Evolutionary conservation across 2,797 vertebrate species (phyloP).

Genomic region (Thunnus albacares): DNA sequence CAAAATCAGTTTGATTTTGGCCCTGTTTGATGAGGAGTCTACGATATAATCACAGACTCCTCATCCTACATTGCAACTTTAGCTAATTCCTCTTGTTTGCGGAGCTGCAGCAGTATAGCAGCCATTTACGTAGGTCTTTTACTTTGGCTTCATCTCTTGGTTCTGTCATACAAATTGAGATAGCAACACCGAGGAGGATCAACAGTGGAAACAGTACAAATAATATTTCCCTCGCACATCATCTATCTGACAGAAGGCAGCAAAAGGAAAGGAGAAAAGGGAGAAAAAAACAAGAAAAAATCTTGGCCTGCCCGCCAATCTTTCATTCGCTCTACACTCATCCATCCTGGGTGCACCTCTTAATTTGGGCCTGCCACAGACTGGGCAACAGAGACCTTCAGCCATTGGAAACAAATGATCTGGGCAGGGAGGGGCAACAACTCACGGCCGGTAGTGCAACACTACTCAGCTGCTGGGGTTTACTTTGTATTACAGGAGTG

Average conservation of each 20-base stretch:
- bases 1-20: no score
- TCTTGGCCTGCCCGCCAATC: constrained; percentile 82
- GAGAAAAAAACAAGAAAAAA: constrained; percentile 71
- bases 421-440: constrained; percentile 82
- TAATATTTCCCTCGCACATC: constrained; percentile 81
- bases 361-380: constrained; percentile 86
- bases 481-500: constrained; percentile 42
- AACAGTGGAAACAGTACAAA: constrained; percentile 79
- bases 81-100: neutral
- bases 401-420: constrained; percentile 87
- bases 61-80: neutral
- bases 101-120: neutral
- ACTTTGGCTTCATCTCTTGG: constrained; percentile 50
- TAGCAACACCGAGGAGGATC: constrained; percentile 69
- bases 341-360: constrained; percentile 87
- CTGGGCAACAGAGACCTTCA: constrained; percentile 88
- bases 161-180: constrained; percentile 76
- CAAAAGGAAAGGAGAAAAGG: constrained; percentile 58
- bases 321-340: constrained; percentile 82
- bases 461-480: constrained; percentile 51
- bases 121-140: constrained; percentile 15
- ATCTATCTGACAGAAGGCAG: constrained; percentile 83
- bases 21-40: no score
- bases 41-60: no score
- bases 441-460: constrained; percentile 75